Base-by-base conservation (phyloP, 1,140 invertebrate genomes). In the Bacillus rossius region DNA sequence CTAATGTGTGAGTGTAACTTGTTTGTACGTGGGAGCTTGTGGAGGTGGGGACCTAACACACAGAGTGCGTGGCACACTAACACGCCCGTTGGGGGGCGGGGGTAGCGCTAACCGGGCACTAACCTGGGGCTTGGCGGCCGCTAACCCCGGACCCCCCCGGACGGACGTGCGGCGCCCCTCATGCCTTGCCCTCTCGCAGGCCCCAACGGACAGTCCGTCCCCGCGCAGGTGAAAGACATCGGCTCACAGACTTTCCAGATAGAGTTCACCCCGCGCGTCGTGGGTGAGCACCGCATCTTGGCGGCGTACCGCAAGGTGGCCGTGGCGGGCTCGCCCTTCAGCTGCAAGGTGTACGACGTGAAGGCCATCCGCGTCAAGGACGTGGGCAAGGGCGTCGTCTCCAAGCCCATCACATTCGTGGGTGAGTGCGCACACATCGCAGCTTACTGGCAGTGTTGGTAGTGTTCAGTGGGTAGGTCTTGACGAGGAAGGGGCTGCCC, bases 271-370 rank as follows among this genome's bases (percentile, higher is more conserved):
- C 92, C 92, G 5, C 78, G 86, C 63, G 79, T 88, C 22, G 91
- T 91, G 51, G 94, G 94, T 38, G 94, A 98, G 72, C 93, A 98
- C 73, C 84, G 88, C 61, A 91, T 96, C 59, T 84, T 88, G 66
- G 88, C 96, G 37, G 87, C 83, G 42, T 87, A 92, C 61, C 84
- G 84, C 65, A 87, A 87, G 61, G 75, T 84, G 61, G 83, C 89
- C 1, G 88, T 94, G 49, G 84, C 85, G 22, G 92, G 91, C 29
- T 94, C 91, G 67, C 94, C 94, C 5, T 96, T 96, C 75, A 85
- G 89, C 61, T 91, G 92, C 62, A 96, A 96, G 80, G 92, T 96
- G 13, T 97, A 97, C 71, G 94, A 98, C 72, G 92, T 96, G 1
- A 84, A 86, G 57, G 92, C 93, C 53, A 98, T 99, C 61, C 89